phyloP scores from a whole-genome alignment of 2,797 vertebrate species.

The Pelobates cultripes region DNA sequence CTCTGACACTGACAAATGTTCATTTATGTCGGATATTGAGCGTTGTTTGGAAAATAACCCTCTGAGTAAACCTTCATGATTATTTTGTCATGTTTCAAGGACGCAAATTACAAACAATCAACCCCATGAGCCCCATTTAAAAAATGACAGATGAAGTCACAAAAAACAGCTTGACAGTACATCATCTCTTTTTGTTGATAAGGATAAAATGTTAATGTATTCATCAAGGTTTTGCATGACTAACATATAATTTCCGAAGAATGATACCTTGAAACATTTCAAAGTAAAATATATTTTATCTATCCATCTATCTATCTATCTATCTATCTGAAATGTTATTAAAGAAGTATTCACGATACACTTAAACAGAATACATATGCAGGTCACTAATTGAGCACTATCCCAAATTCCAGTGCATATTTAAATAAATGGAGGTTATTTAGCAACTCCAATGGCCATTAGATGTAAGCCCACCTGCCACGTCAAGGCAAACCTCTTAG shows the following conservation, averaged over 20 bases:
- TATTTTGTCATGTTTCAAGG: not conserved
- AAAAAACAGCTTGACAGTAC: constrained; percentile 9
- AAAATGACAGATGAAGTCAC: constrained; percentile 21
- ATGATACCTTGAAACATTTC: too few relatives aligned
- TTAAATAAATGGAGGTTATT: too few relatives aligned
- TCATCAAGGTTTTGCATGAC: not conserved
- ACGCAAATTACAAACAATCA: constrained; percentile 7
- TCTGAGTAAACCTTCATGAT: constrained; percentile 20
- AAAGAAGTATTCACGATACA: too few relatives aligned
- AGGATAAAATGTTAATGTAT: constrained; percentile 12
- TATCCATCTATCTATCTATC: too few relatives aligned
- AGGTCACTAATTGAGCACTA: too few relatives aligned
- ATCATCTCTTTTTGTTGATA: constrained; percentile 20
- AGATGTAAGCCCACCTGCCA: too few relatives aligned
- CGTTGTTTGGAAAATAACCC: constrained; percentile 3
- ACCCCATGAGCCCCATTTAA: constrained; percentile 34
- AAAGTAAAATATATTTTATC: too few relatives aligned
- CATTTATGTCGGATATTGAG: constrained; percentile 28
- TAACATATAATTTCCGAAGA: not conserved
- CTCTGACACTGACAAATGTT: constrained; percentile 6
- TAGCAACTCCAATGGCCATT: too few relatives aligned
- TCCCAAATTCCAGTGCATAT: too few relatives aligned
- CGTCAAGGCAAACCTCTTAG: too few relatives aligned
- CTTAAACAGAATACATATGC: too few relatives aligned
- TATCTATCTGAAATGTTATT: too few relatives aligned